Evolutionary conservation across 2,113 vertebrate genomes (phyloP).

Genomic region (Saiga tatarica): DNA sequence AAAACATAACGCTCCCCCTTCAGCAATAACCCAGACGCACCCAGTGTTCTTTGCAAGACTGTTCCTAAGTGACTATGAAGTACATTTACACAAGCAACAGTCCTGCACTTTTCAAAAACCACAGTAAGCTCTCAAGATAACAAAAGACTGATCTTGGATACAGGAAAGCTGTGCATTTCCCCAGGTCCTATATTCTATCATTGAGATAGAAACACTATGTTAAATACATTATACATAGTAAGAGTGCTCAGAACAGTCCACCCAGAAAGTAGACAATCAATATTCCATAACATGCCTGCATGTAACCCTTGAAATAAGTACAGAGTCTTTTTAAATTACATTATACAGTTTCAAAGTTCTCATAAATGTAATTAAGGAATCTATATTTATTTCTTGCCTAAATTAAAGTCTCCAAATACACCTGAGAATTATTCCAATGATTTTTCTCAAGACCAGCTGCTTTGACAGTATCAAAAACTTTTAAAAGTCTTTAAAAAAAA

Average conservation of each 20-base stretch:
- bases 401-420: slow-evolving; percentile 9
- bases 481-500: not conserved
- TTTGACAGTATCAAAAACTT: not conserved
- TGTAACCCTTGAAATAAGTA: not conserved
- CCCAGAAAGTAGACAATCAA: not conserved
- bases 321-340: not conserved
- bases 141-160: not conserved
- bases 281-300: not conserved
- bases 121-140: not conserved
- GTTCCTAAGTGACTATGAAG: not conserved
- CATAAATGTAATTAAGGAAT: not conserved
- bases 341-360: not conserved
- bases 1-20: not conserved
- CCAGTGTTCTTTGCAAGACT: not conserved
- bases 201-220: not conserved
- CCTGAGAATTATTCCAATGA: slow-evolving; percentile 5
- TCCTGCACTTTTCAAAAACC: not conserved
- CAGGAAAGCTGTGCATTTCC: not conserved
- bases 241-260: not conserved
- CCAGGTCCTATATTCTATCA: not conserved
- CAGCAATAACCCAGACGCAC: not conserved
- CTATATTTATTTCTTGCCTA: not conserved
- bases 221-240: not conserved
- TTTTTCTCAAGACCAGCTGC: not conserved
- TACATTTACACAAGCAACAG: not conserved